These are phyloP conservation scores for Protomyctophum bolini DNA, from an alignment of 2,113 vertebrate genomes.

Conservation along the genomic window DNA sequence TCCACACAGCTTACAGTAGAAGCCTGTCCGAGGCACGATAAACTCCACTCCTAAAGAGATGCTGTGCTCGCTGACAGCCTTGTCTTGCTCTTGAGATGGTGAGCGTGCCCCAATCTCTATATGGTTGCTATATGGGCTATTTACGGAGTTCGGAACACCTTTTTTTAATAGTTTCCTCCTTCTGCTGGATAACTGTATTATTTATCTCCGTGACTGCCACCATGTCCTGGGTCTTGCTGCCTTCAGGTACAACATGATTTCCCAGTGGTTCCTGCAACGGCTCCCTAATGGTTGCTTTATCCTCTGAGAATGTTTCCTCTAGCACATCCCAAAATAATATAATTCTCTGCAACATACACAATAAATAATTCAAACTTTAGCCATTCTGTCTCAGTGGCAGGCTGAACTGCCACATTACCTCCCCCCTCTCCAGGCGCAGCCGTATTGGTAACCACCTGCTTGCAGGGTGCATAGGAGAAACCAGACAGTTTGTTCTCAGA, in stretches of 20 bases:
- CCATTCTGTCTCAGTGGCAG: too few relatives aligned
- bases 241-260: constrained; percentile 45
- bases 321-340: too few relatives aligned
- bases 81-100: constrained; percentile 86
- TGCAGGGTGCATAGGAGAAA: too few relatives aligned
- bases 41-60: constrained; percentile 98
- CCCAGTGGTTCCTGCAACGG: constrained; percentile 26
- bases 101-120: constrained; percentile 77
- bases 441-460: too few relatives aligned
- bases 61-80: constrained; percentile 90
- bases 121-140: constrained; percentile 49
- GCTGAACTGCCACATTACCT: too few relatives aligned
- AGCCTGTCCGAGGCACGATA: constrained; percentile 91
- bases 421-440: too few relatives aligned
- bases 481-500: too few relatives aligned
- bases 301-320: constrained; percentile 56
- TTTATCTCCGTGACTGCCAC: constrained; percentile 28
- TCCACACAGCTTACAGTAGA: constrained; percentile 95
- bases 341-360: too few relatives aligned
- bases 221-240: constrained; percentile 34
- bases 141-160: constrained; percentile 28
- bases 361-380: too few relatives aligned
- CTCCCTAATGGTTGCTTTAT: constrained; percentile 5
- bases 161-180: constrained; percentile 54
- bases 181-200: constrained; percentile 35